These are phyloP conservation scores for Ostrea edulis DNA, from an alignment of 1,140 invertebrate genomes.

Conservation along the genomic window DNA sequence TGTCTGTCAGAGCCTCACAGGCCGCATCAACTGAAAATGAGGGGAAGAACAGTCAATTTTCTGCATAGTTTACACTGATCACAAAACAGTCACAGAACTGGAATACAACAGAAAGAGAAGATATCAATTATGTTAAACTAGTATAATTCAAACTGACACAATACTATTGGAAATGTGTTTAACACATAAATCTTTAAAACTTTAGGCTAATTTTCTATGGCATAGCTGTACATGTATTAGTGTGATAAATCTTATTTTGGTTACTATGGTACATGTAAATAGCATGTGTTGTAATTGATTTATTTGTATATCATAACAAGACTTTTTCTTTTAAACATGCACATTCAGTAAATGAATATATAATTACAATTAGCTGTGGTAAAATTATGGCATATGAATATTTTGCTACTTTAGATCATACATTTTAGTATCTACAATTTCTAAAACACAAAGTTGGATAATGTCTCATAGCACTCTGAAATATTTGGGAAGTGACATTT, in stretches of 20 bases:
- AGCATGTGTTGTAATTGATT: neutral
- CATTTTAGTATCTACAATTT: neutral
- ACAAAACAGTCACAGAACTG: no score
- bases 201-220: neutral
- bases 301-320: neutral
- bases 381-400: neutral
- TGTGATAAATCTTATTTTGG: neutral
- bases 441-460: neutral
- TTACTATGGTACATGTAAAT: neutral
- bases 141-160: no score
- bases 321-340: neutral
- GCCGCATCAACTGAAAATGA: constrained; percentile 88
- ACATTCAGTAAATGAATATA: neutral
- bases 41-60: neutral
- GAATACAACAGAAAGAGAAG: no score
- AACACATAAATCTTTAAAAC: neutral
- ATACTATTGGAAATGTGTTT: no score
- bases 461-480: neutral
- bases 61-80: no score
- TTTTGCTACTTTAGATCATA: neutral
- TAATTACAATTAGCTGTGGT: neutral
- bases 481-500: neutral
- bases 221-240: neutral
- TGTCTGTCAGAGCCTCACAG: constrained; percentile 96
- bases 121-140: no score